Evolutionary conservation across 2,113 vertebrate species (phyloP).

Genomic region (Recurvirostra avosetta): DNA sequence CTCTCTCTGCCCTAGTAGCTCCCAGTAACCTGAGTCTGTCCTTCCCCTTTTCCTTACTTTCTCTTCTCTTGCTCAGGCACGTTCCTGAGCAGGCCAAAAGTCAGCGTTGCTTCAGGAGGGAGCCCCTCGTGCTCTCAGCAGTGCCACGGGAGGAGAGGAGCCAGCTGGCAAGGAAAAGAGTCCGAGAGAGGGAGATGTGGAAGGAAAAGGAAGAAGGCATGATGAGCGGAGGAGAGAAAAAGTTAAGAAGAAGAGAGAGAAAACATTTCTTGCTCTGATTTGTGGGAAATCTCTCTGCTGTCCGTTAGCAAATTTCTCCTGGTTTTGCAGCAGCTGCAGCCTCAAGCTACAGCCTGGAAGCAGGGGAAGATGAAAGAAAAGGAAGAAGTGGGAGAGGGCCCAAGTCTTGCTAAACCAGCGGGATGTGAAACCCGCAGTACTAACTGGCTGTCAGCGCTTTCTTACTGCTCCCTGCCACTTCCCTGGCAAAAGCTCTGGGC

Average conservation of each 20-base stretch:
- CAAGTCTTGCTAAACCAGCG: not conserved
- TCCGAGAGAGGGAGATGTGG: not conserved
- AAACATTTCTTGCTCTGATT: not conserved
- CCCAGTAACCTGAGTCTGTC: not conserved
- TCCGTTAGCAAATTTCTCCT: not conserved
- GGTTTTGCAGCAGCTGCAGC: not conserved
- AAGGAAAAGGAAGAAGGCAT: not conserved
- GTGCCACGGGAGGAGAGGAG: not conserved
- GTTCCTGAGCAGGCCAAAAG: not conserved
- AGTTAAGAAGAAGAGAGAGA: not conserved
- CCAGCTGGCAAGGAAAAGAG: not conserved
- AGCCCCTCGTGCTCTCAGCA: not conserved
- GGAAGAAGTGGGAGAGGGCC: not conserved
- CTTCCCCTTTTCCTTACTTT: slow-evolving; percentile 46
- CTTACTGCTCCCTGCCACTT: not conserved
- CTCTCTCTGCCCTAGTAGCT: not conserved
- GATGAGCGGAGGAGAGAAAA: not conserved
- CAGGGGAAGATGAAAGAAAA: slow-evolving; percentile 16
- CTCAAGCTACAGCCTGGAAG: not conserved
- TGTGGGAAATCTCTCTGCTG: not conserved
- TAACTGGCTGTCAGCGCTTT: not conserved
- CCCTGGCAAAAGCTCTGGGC: not conserved
- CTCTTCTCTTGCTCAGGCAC: not conserved
- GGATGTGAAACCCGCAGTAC: not conserved
- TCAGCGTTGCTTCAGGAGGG: not conserved